phyloP scores from a whole-genome alignment of 2,888 invertebrate species.

The Tachystola acroxantha region DNA sequence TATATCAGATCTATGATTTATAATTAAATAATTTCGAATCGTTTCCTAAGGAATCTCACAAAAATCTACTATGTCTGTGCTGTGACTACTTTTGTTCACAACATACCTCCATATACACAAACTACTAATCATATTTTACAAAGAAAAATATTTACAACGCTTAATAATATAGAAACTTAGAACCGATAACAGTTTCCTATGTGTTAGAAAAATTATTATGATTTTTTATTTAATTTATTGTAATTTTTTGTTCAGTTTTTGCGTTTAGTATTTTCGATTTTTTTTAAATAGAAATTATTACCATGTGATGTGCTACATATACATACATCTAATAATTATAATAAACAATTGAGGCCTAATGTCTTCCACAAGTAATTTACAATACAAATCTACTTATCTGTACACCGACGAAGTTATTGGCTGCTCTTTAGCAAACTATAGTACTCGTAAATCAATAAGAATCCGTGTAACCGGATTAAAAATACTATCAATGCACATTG shows the following conservation, averaged over 20 bases:
- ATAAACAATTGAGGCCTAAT: slow-evolving; percentile 22
- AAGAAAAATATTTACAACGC: slow-evolving; percentile 14
- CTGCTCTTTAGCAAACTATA: slow-evolving; percentile 2
- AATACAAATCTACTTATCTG: slow-evolving; percentile 21
- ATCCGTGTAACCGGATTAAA: background rate
- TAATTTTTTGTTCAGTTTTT: slow-evolving; percentile 9
- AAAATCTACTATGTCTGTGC: slow-evolving; percentile 1
- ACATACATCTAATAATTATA: slow-evolving; percentile 16
- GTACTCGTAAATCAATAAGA: slow-evolving; percentile 3
- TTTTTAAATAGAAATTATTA: slow-evolving; percentile 11
- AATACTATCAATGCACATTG: background rate
- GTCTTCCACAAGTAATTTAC: slow-evolving; percentile 23
- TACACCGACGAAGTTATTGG: slow-evolving; percentile 2
- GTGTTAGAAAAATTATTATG: too few species aligned
- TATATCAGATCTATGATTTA: slow-evolving; percentile 11
- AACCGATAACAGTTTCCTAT: slow-evolving; percentile 10
- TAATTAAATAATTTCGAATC: slow-evolving; percentile 3
- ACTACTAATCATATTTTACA: slow-evolving; percentile 9
- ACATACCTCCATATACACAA: slow-evolving; percentile 5
- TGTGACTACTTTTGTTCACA: slow-evolving; percentile 1
- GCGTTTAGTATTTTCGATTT: slow-evolving; percentile 5
- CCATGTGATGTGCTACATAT: slow-evolving; percentile 28
- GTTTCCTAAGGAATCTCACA: background rate
- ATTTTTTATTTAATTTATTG: too few species aligned
- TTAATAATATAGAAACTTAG: slow-evolving; percentile 14